phyloP scores from a whole-genome alignment of 2,113 vertebrate species.

The Mormyrus iriodes region DNA sequence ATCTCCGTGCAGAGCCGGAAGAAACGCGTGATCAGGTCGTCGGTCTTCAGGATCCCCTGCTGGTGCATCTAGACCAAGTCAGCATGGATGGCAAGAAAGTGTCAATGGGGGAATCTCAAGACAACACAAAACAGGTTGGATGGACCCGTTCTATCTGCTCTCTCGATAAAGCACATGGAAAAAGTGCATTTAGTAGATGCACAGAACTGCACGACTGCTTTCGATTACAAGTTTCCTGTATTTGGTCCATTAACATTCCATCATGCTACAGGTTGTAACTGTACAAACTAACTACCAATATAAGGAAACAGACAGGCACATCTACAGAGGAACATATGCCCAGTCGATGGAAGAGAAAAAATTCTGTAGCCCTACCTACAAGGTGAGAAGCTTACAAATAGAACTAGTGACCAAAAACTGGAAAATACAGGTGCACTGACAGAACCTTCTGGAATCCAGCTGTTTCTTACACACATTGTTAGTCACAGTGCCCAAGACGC shows the following conservation, averaged over 20 bases:
- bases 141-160: not conserved
- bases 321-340: not conserved
- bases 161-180: not conserved
- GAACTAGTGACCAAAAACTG: not conserved
- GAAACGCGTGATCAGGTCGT: slow-evolving; percentile 95
- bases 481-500: not conserved
- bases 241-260: not conserved
- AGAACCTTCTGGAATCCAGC: not conserved
- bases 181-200: not conserved
- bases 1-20: slow-evolving; percentile 97
- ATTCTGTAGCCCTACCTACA: not conserved
- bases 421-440: not conserved
- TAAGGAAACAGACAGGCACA: not conserved
- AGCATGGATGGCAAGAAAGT: not conserved
- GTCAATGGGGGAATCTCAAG: not conserved
- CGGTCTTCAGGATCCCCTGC: slow-evolving; percentile 95
- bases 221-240: not conserved
- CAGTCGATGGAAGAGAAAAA: not conserved
- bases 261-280: not conserved
- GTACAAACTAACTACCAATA: no score
- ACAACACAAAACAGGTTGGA: not conserved
- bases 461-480: not conserved
- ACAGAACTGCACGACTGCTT: not conserved
- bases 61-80: slow-evolving; percentile 82
- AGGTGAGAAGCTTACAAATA: not conserved